phyloP scores from a whole-genome alignment of 2,113 vertebrate genomes.

The Isichthys henryi region DNA sequence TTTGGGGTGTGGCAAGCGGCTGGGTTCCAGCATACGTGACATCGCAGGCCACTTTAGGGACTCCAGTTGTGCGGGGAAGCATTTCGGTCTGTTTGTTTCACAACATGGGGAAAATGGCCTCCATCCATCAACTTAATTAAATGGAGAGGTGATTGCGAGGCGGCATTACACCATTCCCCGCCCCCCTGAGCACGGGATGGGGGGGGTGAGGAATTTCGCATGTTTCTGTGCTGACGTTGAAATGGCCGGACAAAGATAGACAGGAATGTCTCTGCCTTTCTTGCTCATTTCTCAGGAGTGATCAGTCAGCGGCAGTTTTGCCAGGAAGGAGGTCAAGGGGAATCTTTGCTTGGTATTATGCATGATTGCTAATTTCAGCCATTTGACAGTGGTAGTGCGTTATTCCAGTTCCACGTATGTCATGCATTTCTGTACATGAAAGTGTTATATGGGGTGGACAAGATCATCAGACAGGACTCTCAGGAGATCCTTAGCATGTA shows the following conservation, averaged over 20 bases:
- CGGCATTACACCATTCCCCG: neutral
- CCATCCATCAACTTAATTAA: slow-evolving; percentile 9
- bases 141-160: neutral
- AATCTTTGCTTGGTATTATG: too few species aligned
- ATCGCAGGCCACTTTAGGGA: neutral
- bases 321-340: neutral
- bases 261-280: neutral
- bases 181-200: neutral
- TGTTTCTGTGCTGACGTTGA: neutral
- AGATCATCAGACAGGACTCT: neutral
- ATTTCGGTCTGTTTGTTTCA: neutral
- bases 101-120: neutral
- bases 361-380: neutral
- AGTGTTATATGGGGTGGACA: neutral
- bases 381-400: neutral
- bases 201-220: neutral
- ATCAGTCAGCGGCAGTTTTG: neutral
- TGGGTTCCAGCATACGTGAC: neutral
- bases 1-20: neutral
- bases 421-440: neutral
- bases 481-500: neutral
- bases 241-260: neutral
- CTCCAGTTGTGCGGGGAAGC: neutral
- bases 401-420: neutral
- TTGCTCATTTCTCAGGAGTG: neutral